Conservation (phyloP, 1,140 invertebrate species). For the Orius laevigatus region DNA sequence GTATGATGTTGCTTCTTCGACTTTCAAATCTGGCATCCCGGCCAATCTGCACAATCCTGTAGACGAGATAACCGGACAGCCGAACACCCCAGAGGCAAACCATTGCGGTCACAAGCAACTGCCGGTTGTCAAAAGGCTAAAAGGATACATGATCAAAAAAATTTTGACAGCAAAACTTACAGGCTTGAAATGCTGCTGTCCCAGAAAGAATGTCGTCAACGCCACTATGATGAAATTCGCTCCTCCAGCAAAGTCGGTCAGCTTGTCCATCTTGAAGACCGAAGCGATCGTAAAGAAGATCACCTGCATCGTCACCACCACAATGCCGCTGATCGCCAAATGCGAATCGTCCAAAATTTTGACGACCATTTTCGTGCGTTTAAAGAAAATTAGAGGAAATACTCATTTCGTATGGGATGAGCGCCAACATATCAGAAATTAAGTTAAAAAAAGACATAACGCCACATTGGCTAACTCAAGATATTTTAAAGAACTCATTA, state of each 20-base stretch:
- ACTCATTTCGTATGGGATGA: no score
- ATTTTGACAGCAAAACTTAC: slow-evolving; percentile 30
- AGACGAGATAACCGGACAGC: slow-evolving; percentile 69
- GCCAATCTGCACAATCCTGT: slow-evolving; percentile 76
- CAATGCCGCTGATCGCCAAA: slow-evolving; percentile 72
- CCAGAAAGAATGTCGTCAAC: slow-evolving; percentile 68
- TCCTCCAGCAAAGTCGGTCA: slow-evolving; percentile 85
- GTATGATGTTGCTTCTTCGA: slow-evolving; percentile 64
- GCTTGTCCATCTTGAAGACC: slow-evolving; percentile 71
- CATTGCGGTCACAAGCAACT: slow-evolving; percentile 72
- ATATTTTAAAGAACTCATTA: no score
- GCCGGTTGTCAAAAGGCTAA: slow-evolving; percentile 65
- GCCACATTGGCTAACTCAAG: no score
- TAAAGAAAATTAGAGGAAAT: no score
- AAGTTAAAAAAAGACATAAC: no score
- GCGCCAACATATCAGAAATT: no score
- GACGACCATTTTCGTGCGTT: slow-evolving; percentile 33
- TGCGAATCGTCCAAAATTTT: slow-evolving; percentile 70
- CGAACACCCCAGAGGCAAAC: slow-evolving; percentile 73
- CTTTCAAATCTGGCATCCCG: slow-evolving; percentile 81
- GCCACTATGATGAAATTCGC: slow-evolving; percentile 81
- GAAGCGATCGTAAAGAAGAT: slow-evolving; percentile 75
- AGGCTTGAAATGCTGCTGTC: slow-evolving; percentile 32
- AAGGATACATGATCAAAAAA: slow-evolving; percentile 20
- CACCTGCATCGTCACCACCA: slow-evolving; percentile 71